Percentiles rank a stretch among this genome's conserved stretches.
Evolutionary conservation across 2,113 vertebrate species (phyloP).

Genomic region (Uria aalge): DNA sequence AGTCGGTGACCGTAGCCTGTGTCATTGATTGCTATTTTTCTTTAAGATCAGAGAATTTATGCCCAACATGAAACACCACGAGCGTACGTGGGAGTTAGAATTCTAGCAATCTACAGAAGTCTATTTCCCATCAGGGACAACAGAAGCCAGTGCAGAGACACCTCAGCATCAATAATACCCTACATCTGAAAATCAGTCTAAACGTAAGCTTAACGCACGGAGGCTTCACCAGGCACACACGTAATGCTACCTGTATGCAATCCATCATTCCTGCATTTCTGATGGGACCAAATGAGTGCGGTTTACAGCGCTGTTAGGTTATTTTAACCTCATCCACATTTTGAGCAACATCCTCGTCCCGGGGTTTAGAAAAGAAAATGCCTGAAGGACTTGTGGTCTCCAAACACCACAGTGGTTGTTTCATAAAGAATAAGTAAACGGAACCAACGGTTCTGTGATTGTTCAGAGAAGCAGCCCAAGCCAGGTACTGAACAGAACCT

Average conservation of each 20-base stretch:
- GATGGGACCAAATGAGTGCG: accelerated
- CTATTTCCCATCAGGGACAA: not conserved
- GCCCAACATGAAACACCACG: not conserved
- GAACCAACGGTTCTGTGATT: not conserved
- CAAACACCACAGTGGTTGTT: not conserved
- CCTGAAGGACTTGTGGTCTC: not conserved
- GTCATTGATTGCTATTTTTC: not conserved
- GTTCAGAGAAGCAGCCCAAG: not conserved
- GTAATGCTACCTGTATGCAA: accelerated
- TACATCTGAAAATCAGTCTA: accelerated
- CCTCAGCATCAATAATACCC: not conserved
- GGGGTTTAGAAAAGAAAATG: not conserved
- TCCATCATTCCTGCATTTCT: accelerated
- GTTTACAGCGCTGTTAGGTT: not conserved
- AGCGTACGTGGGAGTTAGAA: not conserved
- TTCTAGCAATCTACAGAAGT: not conserved
- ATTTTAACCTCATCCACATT: not conserved
- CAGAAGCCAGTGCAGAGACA: not conserved
- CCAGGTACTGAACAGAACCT: not conserved
- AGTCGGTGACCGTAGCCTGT: not conserved
- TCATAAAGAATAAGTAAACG: accelerated
- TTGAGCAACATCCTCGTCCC: not conserved
- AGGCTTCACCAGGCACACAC: accelerated
- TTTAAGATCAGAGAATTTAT: not conserved
- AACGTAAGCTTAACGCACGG: accelerated